phyloP scores from a whole-genome alignment of 2,113 vertebrate genomes.

The Pachycephala philippinensis region DNA sequence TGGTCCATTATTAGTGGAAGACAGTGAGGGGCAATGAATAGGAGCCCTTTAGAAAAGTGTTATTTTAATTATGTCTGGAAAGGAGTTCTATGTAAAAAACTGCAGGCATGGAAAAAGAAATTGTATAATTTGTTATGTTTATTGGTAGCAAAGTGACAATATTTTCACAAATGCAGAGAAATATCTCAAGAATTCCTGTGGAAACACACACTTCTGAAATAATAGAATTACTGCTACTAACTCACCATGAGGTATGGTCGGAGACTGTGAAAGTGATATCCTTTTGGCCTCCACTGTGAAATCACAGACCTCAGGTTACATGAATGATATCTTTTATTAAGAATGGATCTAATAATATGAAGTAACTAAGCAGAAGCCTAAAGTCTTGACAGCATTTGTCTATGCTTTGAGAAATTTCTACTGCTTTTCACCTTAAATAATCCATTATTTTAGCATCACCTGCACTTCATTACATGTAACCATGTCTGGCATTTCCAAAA shows the following conservation, averaged over 20 bases:
- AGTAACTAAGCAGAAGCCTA: background rate
- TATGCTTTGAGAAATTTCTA: slow-evolving; percentile 7
- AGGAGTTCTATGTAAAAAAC: background rate
- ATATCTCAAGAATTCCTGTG: background rate
- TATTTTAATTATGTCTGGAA: background rate
- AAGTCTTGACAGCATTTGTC: background rate
- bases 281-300: slow-evolving; percentile 45
- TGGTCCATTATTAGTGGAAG: background rate
- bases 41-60: background rate
- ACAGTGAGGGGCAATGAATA: rapidly evolving
- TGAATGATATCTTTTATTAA: slow-evolving; percentile 46
- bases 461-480: slow-evolving; percentile 32
- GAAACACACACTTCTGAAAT: background rate
- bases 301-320: slow-evolving; percentile 36
- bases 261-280: background rate
- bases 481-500: background rate
- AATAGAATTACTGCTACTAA: background rate
- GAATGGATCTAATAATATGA: slow-evolving; percentile 13
- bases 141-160: background rate
- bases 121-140: background rate
- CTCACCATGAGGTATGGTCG: background rate
- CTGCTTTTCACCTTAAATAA: slow-evolving; percentile 34
- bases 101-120: background rate
- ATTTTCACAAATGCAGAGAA: background rate
- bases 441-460: slow-evolving; percentile 23